Evolutionary conservation across 2,888 invertebrate genomes (phyloP).

Genomic region (Agrypnus murinus): DNA sequence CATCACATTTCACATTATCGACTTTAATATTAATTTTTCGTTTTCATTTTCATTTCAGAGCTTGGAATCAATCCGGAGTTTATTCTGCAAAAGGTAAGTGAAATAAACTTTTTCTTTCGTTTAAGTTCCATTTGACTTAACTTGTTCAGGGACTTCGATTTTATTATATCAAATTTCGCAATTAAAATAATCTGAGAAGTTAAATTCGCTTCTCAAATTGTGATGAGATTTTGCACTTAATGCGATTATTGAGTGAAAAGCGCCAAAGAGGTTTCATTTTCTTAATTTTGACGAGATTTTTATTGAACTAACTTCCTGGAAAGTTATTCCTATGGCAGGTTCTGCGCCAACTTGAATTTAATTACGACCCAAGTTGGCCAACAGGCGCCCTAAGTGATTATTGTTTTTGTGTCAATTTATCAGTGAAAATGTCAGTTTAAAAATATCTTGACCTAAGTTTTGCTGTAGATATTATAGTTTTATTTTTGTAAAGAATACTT

Average conservation of each 20-base stretch:
- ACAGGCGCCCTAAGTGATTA: slow-evolving; percentile 37
- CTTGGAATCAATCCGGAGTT: slow-evolving; percentile 62
- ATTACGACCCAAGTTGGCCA: slow-evolving; percentile 38
- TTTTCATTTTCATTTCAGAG: slow-evolving; percentile 57
- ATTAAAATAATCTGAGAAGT: slow-evolving; percentile 52
- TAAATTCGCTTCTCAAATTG: slow-evolving; percentile 48
- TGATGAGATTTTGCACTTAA: slow-evolving; percentile 53
- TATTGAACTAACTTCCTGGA: slow-evolving; percentile 47
- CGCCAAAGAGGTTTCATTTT: slow-evolving; percentile 49
- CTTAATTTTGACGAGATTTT: slow-evolving; percentile 50
- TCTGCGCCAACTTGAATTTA: slow-evolving; percentile 43
- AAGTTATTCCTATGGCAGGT: slow-evolving; percentile 47
- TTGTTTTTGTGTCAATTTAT: slow-evolving; percentile 33
- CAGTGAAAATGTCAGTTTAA: slow-evolving; percentile 6
- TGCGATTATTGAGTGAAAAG: slow-evolving; percentile 53
- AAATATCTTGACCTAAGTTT: not conserved
- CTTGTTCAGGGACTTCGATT: slow-evolving; percentile 28
- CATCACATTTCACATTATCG: slow-evolving; percentile 38
- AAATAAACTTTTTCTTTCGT: slow-evolving; percentile 4
- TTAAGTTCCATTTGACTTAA: slow-evolving; percentile 17
- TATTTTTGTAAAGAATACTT: not conserved
- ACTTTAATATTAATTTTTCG: slow-evolving; percentile 41
- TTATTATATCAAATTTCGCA: slow-evolving; percentile 49
- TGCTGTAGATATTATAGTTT: too few relatives aligned
- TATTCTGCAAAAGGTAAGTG: slow-evolving; percentile 62